Percentiles rank a stretch among this genome's conserved stretches.
Conservation (phyloP, 2,797 vertebrate species). For the Balearica regulorum region DNA sequence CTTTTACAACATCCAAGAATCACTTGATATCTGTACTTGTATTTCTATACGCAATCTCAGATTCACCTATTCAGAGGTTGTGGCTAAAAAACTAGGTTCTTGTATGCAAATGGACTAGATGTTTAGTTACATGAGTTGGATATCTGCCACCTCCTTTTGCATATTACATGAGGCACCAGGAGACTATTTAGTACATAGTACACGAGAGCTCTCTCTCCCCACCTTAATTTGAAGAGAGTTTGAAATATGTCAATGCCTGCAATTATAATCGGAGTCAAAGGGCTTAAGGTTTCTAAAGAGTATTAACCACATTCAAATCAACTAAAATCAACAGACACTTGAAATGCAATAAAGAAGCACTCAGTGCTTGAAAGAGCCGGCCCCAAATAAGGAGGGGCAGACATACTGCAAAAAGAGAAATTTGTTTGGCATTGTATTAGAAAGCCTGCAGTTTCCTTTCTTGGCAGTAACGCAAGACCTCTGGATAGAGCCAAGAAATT, state of each 20-base stretch:
- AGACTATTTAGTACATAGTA: neutral
- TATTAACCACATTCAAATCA: neutral
- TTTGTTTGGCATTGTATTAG: neutral
- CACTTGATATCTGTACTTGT: neutral
- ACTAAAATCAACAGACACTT: neutral
- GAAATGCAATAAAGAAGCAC: neutral
- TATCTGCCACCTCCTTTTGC: neutral
- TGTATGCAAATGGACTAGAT: neutral
- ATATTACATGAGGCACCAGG: neutral
- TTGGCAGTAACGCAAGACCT: neutral
- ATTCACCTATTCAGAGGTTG: neutral
- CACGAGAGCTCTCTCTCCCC: neutral
- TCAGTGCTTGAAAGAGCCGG: neutral
- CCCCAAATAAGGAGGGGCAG: neutral
- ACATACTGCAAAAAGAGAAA: neutral
- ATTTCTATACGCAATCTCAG: neutral
- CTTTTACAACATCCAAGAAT: neutral
- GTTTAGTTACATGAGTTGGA: neutral
- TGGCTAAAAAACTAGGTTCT: neutral
- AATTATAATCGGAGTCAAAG: neutral
- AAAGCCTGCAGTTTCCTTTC: neutral
- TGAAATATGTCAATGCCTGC: neutral
- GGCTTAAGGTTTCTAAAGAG: neutral
- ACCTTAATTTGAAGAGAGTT: neutral
- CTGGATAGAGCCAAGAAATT: slow-evolving; percentile 13